Evolutionary conservation across 2,113 vertebrate species (phyloP).

Genomic region (Gopherus flavomarginatus): DNA sequence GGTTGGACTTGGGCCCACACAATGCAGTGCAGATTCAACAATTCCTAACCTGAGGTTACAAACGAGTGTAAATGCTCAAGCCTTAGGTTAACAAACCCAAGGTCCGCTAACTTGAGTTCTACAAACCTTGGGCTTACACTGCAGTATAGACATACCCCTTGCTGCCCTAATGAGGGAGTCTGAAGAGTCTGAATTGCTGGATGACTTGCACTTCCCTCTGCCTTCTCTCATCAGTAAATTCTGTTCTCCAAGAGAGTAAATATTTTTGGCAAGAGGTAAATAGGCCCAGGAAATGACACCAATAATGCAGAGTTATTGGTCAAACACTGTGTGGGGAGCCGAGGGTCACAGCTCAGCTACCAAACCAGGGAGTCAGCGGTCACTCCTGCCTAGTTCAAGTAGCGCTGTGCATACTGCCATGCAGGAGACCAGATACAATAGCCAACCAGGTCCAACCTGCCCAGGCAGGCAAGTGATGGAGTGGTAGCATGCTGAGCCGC

Average conservation of each 20-base stretch:
- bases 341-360: fast-evolving
- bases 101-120: neutral
- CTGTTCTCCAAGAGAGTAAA: constrained; percentile 23
- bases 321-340: neutral
- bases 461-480: neutral
- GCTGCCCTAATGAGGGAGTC: neutral
- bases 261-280: constrained; percentile 55
- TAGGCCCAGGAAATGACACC: constrained; percentile 6
- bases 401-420: neutral
- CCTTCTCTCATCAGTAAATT: neutral
- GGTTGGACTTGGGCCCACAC: neutral
- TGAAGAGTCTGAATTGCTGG: fast-evolving
- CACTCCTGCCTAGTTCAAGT: neutral
- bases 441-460: neutral
- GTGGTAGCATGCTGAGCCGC: neutral
- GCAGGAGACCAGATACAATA: neutral
- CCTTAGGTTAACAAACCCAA: neutral
- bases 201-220: neutral
- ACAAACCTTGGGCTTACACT: neutral
- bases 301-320: constrained; percentile 16
- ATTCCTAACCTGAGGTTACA: neutral
- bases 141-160: no score
- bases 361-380: neutral
- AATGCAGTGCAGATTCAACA: neutral
- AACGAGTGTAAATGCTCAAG: neutral